Base-by-base conservation (phyloP, 2,113 vertebrate genomes). In the Mirounga angustirostris region DNA sequence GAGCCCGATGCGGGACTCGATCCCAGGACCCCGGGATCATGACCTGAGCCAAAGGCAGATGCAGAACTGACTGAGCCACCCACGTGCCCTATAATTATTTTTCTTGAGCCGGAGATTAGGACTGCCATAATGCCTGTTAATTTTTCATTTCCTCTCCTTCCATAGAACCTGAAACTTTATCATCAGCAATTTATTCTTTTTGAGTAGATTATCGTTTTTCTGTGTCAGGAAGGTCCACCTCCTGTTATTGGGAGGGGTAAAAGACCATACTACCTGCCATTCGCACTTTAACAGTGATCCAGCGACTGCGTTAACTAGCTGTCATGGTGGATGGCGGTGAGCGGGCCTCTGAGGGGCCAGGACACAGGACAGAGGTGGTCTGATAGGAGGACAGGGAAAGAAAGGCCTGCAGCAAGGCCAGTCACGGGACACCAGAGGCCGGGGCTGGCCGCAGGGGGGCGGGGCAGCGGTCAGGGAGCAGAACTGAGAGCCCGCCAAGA, bases 51-150 rank as follows among this genome's bases (percentile, higher is more conserved):
- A 5, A 65, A 65, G 63, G 28, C 2, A 30, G 28, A 30, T 13
- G 26, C 63, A 2, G 5, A 65, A 65, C 63, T 2, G 13, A 65
- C 28, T 30, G 28, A 65, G 28, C 63, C 28, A 65, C 14, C 63
- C 28, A 65, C 28, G 63, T 5, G 2, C 30, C 30, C 63, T 40
- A 13, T 18, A 84, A 61, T 76, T 94, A 36, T 83, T 95, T 97
- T 87, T 91, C 80, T 74, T 87, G 84, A 71, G n/a, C 50, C 56
- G 56, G n/a, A 92, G 73, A 92, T 95, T 95, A 95, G 24, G 22
- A 67, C 33, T 93, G 76, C 33, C 40, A 81, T 90, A 58, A 81
- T 95, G n/a, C 3, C 54, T 85, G 43, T 82, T 93, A 63, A 74
- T 30, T 59, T 93, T 58, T 30, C 78, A 46, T 93, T 85, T 89